phyloP scores from a whole-genome alignment of 2,888 invertebrate genomes.

The Pseudanteris insignis region DNA sequence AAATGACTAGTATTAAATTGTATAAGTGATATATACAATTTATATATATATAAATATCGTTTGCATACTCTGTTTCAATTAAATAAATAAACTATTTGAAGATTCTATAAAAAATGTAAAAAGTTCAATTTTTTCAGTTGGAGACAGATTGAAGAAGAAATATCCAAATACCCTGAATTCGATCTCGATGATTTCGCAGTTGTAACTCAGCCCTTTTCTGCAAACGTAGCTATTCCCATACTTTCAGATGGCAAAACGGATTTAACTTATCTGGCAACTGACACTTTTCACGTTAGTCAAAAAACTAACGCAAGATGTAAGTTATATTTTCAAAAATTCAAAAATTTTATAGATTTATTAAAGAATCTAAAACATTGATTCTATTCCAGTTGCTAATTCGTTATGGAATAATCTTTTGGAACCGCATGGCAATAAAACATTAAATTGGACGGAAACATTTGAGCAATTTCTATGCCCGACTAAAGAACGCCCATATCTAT shows the following conservation, averaged over 20 bases:
- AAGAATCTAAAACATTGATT: too few relatives aligned
- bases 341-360: neutral
- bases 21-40: neutral
- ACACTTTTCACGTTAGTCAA: slow-evolving; percentile 75
- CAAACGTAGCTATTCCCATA: slow-evolving; percentile 65
- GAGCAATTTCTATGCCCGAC: slow-evolving; percentile 68
- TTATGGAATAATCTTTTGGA: slow-evolving; percentile 74
- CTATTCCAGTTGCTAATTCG: slow-evolving; percentile 68
- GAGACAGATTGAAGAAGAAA: slow-evolving; percentile 68
- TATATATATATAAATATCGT: too few relatives aligned
- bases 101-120: too few relatives aligned
- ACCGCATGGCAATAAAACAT: slow-evolving; percentile 68
- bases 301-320: slow-evolving; percentile 70
- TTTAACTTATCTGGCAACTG: slow-evolving; percentile 69
- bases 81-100: too few relatives aligned
- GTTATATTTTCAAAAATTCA: slow-evolving; percentile 33
- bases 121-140: slow-evolving; percentile 67
- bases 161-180: slow-evolving; percentile 67
- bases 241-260: slow-evolving; percentile 66
- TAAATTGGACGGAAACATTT: slow-evolving; percentile 58
- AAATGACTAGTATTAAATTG: too few relatives aligned
- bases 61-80: too few relatives aligned
- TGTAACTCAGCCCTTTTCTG: slow-evolving; percentile 69
- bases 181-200: slow-evolving; percentile 71
- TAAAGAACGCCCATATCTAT: slow-evolving; percentile 66